Evolutionary conservation across 2,113 vertebrate genomes (phyloP).

Genomic region (Muntiacus reevesi): DNA sequence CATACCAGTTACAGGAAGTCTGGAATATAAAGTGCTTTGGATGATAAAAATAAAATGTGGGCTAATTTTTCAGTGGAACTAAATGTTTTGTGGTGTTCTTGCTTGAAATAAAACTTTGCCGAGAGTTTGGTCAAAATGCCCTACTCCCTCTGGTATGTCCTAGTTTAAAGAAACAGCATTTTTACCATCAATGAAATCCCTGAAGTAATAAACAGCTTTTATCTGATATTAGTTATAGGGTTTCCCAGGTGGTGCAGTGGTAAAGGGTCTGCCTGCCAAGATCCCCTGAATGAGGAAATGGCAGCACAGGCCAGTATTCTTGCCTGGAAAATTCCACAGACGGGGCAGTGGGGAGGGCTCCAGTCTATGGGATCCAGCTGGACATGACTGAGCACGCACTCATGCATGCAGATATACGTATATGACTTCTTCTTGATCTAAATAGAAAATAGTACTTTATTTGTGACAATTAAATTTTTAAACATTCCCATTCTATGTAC

Average conservation of each 20-base stretch:
- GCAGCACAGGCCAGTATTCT: neutral
- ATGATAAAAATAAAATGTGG: conserved; percentile 42
- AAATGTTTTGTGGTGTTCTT: conserved; percentile 29
- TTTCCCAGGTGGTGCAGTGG: neutral
- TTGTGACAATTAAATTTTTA: neutral
- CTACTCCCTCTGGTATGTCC: neutral
- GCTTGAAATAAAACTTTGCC: conserved; percentile 1
- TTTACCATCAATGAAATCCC: neutral
- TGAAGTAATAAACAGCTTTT: conserved; percentile 1
- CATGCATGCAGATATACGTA: neutral
- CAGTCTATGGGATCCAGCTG: neutral
- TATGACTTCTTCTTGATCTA: neutral
- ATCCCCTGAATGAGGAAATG: neutral
- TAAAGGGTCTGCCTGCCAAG: neutral
- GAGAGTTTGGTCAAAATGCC: conserved; percentile 38
- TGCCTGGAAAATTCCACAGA: neutral
- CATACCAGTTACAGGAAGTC: neutral
- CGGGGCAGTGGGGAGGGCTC: neutral
- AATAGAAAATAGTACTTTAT: neutral
- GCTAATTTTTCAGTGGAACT: conserved; percentile 10
- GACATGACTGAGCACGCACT: neutral
- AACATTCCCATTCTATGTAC: neutral
- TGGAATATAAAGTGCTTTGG: conserved; percentile 1
- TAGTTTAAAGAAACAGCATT: conserved; percentile 42
- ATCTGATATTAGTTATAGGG: neutral